A percentile compares a stretch with the other conserved stretches of the same genome.
Conservation (phyloP, 2,888 invertebrate genomes). For the Agriotes lineatus region DNA sequence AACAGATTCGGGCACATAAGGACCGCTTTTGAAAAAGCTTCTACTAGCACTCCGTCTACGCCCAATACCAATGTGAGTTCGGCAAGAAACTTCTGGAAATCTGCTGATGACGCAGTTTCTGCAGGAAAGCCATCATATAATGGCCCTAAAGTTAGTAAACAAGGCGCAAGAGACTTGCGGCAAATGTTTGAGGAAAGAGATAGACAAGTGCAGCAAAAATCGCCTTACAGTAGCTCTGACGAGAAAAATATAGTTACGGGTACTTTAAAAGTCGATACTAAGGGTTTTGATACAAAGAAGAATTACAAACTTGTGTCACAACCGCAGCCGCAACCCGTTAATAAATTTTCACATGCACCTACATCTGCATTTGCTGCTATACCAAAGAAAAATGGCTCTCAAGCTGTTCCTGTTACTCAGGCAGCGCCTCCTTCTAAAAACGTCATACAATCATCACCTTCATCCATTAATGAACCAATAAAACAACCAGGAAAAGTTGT, state of each 20-base stretch:
- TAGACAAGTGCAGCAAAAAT: slow-evolving; percentile 2
- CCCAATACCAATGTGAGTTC: slow-evolving; percentile 66
- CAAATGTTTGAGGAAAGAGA: slow-evolving; percentile 62
- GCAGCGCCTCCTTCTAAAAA: neutral
- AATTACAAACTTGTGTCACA: slow-evolving; percentile 70
- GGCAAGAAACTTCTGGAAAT: slow-evolving; percentile 74
- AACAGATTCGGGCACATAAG: slow-evolving; percentile 87
- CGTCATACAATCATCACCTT: slow-evolving; percentile 22
- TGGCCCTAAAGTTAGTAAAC: slow-evolving; percentile 56
- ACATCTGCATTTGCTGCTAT: slow-evolving; percentile 81
- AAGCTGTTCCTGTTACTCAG: neutral
- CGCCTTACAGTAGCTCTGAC: slow-evolving; percentile 63
- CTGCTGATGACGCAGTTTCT: slow-evolving; percentile 68
- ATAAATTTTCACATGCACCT: slow-evolving; percentile 83
- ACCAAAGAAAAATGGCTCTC: slow-evolving; percentile 63
- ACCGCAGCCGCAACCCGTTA: slow-evolving; percentile 70
- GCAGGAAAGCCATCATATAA: slow-evolving; percentile 54
- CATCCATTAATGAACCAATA: slow-evolving; percentile 38
- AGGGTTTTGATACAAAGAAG: slow-evolving; percentile 55
- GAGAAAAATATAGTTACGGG: slow-evolving; percentile 64
- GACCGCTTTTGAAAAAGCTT: slow-evolving; percentile 80
- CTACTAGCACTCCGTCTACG: slow-evolving; percentile 59
- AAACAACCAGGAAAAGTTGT: slow-evolving; percentile 15
- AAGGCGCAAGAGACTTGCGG: slow-evolving; percentile 55
- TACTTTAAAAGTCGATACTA: slow-evolving; percentile 62